Conservation (phyloP, 1,140 invertebrate genomes). For the Phocides pigmalion region DNA sequence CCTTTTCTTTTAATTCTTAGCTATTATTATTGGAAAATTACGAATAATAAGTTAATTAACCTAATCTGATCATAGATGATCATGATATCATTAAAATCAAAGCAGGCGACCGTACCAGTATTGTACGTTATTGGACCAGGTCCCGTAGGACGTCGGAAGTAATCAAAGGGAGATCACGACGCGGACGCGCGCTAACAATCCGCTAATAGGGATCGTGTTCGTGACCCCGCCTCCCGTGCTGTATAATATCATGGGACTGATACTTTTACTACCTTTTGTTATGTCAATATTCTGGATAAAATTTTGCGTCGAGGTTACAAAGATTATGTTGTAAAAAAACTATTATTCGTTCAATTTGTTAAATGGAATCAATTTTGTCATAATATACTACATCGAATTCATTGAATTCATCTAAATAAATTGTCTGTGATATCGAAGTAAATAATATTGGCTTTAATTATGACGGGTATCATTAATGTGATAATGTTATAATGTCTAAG, state of each 20-base stretch:
- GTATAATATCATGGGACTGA: constrained; percentile 49
- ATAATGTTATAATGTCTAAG: no score
- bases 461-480: no score
- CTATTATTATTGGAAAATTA: no score
- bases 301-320: not conserved
- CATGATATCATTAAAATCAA: not conserved
- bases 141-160: constrained; percentile 56
- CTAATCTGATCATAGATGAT: not conserved
- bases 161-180: constrained; percentile 65
- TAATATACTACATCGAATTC: no score
- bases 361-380: no score
- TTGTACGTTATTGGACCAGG: constrained; percentile 13
- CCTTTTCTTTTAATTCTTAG: no score
- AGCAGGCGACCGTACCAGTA: constrained; percentile 5
- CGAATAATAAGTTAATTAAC: not conserved
- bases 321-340: not conserved
- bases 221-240: constrained; percentile 48
- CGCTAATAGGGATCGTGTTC: constrained; percentile 68
- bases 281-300: constrained; percentile 1
- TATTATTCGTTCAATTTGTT: not conserved
- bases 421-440: no score
- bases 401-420: no score
- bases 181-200: constrained; percentile 66
- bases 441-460: not conserved
- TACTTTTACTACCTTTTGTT: constrained; percentile 15